Conservation (phyloP, 2,888 invertebrate species). For the Scaptomyza tumidula region DNA sequence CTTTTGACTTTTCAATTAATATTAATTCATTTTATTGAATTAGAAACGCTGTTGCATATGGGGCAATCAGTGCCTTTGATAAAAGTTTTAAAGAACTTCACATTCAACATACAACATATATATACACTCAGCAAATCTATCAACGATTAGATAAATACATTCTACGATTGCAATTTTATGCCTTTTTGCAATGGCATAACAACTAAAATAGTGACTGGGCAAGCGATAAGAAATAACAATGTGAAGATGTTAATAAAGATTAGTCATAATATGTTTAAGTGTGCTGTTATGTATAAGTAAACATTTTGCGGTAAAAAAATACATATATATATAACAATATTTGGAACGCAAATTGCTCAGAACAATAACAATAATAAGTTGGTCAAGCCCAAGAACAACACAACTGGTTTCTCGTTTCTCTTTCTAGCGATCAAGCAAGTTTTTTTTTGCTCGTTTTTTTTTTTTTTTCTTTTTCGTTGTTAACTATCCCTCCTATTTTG, state of each 20-base stretch:
- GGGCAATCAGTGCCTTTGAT: constrained; percentile 40
- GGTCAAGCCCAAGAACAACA: constrained; percentile 35
- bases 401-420: constrained; percentile 64
- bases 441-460: constrained; percentile 14
- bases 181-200: constrained; percentile 5
- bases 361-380: constrained; percentile 61
- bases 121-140: neutral
- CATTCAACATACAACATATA: too few relatives aligned
- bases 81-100: too few relatives aligned
- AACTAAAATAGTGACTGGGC: constrained; percentile 14
- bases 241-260: constrained; percentile 35
- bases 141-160: constrained; percentile 21
- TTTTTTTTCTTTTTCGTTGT: neutral
- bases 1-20: constrained; percentile 68
- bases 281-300: constrained; percentile 26
- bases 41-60: constrained; percentile 33
- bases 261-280: constrained; percentile 50
- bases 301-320: constrained; percentile 45
- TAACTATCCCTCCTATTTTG: constrained; percentile 10
- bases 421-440: constrained; percentile 46
- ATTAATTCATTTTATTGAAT: constrained; percentile 69
- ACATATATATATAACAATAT: constrained; percentile 31
- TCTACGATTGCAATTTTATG: constrained; percentile 39
- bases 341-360: constrained; percentile 56
- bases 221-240: constrained; percentile 25